These are phyloP conservation scores for Lysiphlebus fabarum DNA, from an alignment of 1,140 invertebrate genomes.

Conservation along the genomic window DNA sequence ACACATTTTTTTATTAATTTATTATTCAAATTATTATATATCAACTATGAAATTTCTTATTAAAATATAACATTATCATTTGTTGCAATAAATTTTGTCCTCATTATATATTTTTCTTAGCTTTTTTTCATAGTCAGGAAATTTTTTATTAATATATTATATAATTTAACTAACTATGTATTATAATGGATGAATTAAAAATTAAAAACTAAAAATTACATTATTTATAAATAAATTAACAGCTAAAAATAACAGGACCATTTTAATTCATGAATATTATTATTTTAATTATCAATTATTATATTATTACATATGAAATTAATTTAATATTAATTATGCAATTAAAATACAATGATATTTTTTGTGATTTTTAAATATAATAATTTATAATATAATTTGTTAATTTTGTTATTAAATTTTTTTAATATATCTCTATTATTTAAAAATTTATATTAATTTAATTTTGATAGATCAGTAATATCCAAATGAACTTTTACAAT, in stretches of 20 bases:
- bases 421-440: too few relatives aligned
- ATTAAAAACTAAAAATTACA: constrained; percentile 33
- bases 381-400: too few relatives aligned
- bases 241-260: constrained; percentile 23
- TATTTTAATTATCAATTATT: not conserved
- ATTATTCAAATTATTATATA: constrained; percentile 21
- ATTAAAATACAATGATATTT: too few relatives aligned
- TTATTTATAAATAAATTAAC: constrained; percentile 40
- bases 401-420: too few relatives aligned
- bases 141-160: not conserved
- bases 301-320: constrained; percentile 6
- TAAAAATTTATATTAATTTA: too few relatives aligned
- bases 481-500: too few relatives aligned
- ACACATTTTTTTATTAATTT: constrained; percentile 19
- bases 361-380: constrained; percentile 32
- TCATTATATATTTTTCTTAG: not conserved
- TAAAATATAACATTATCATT: constrained; percentile 26
- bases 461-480: too few relatives aligned
- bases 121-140: constrained; percentile 20
- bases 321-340: constrained; percentile 23
- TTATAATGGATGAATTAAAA: constrained; percentile 23
- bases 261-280: constrained; percentile 11
- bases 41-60: constrained; percentile 19
- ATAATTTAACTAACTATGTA: constrained; percentile 2
- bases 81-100: constrained; percentile 24